A percentile compares a stretch with the other conserved stretches of the same genome.
Evolutionary conservation across 2,797 vertebrate species (phyloP).

Genomic region (Cheirogaleus major): DNA sequence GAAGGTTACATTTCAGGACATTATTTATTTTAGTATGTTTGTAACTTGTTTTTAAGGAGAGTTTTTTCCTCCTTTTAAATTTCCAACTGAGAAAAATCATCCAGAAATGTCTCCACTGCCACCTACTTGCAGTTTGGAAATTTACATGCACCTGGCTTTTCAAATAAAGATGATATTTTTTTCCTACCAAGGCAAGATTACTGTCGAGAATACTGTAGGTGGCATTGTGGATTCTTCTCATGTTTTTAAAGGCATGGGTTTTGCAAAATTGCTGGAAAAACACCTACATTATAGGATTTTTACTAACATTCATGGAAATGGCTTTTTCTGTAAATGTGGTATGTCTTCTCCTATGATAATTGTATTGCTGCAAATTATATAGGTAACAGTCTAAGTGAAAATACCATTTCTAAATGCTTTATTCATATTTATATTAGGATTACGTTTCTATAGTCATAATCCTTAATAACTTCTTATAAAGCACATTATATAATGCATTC

Average conservation of each 20-base stretch:
- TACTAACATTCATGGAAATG: conserved; percentile 54
- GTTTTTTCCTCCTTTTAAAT: conserved; percentile 50
- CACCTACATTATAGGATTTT: conserved; percentile 46
- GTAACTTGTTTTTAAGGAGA: conserved; percentile 75
- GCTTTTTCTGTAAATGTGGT: conserved; percentile 54
- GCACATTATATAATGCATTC: conserved; percentile 82
- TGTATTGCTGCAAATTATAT: conserved; percentile 78
- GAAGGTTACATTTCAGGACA: conserved; percentile 79
- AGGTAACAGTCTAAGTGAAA: conserved; percentile 84
- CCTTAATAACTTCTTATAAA: conserved; percentile 88
- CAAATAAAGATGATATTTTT: conserved; percentile 54
- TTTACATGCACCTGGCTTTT: conserved; percentile 69
- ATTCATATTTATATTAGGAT: conserved; percentile 85
- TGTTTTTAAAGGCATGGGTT: conserved; percentile 58
- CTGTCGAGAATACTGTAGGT: conserved; percentile 64
- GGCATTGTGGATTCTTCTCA: conserved; percentile 72
- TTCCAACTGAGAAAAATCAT: conserved; percentile 81
- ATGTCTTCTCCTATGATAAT: conserved; percentile 74
- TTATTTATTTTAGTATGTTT: conserved; percentile 80
- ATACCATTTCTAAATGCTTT: conserved; percentile 85
- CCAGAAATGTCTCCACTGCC: conserved; percentile 87
- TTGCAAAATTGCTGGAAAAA: conserved; percentile 70
- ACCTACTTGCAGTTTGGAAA: conserved; percentile 85
- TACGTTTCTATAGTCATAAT: conserved; percentile 84
- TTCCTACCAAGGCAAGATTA: conserved; percentile 45